A percentile compares a stretch with the other conserved stretches of the same genome.
Evolutionary conservation across 1,140 invertebrate genomes (phyloP).

Genomic region (Sinella curviseta): DNA sequence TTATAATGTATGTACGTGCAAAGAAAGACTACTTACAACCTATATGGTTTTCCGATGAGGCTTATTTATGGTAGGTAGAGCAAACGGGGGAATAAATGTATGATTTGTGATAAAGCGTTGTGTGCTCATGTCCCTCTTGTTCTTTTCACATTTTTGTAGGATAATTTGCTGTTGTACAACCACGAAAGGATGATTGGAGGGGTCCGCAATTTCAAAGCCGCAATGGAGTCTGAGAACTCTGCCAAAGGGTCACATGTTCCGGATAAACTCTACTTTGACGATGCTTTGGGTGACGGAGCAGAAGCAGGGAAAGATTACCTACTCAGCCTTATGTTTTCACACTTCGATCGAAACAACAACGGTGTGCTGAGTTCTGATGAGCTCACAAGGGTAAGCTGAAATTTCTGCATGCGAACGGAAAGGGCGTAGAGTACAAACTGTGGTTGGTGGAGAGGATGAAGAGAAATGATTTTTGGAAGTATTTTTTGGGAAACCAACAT

Average conservation of each 20-base stretch:
- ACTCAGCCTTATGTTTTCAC: constrained; percentile 75
- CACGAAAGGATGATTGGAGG: constrained; percentile 67
- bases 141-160: too few relatives aligned
- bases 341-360: constrained; percentile 74
- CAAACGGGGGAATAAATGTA: too few relatives aligned
- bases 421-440: too few relatives aligned
- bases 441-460: neutral
- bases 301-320: constrained; percentile 68
- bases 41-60: too few relatives aligned
- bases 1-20: too few relatives aligned
- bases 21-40: too few relatives aligned
- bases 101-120: neutral
- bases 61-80: too few relatives aligned
- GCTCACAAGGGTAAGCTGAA: constrained; percentile 56
- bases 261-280: constrained; percentile 12
- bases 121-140: too few relatives aligned
- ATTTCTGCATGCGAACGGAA: too few relatives aligned
- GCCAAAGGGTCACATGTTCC: constrained; percentile 60
- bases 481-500: neutral
- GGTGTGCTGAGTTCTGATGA: constrained; percentile 68
- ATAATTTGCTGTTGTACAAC: constrained; percentile 72
- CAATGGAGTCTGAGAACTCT: constrained; percentile 67
- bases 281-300: constrained; percentile 26
- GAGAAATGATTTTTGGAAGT: neutral
- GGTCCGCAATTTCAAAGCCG: constrained; percentile 45